Base-by-base conservation (phyloP, 1,140 invertebrate species). In the Lithobius niger region DNA sequence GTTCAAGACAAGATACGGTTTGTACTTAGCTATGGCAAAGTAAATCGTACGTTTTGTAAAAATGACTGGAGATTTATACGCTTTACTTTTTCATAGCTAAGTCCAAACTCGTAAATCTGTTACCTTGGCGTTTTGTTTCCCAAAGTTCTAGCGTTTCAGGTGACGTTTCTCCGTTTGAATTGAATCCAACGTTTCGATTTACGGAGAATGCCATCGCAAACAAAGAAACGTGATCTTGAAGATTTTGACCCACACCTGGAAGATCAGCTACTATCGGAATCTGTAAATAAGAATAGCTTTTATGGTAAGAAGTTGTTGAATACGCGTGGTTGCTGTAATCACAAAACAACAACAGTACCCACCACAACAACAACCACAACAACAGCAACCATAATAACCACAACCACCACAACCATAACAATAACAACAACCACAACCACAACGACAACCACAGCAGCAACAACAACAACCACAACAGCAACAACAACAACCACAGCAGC, bases 161-260 rank as follows among this genome's bases (percentile, higher is more conserved):
- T 10, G 10, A 18, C 31, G 18, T 18, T 13, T 40, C 31, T 10
- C 31, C 10, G 18, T 10, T 13, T 13, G 18, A 40, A 18, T 40
- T 18, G 18, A 40, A 40, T 13, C 31, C 31, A 40, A 40, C 18
- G 10, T 10, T 10, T 18, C 18, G 10, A 18, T 40, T 18, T 13
- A 40, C 10, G 18, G 18, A 10, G 18, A 40, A 40, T 13, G 18
- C 31, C 31, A 40, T 40, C 18, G 10, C 31, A 18, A 18, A 10
- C 10, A 40, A 10, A 40, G 2, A 28, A 40, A 10, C 58, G 19
- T 74, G 72, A 56, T 74, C 74, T 55, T 73, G 70, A 16, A 75
- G 64, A 59, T 74, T 73, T 22, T 69, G 56, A 0, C 73, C 74
- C 6, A 75, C 74, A 2, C 69, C 47, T 82, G 70, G 31, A 40